Percentiles rank a stretch among this genome's conserved stretches.
phyloP scores from a whole-genome alignment of 1,140 invertebrate species.

The Coenobita brevimanus region DNA sequence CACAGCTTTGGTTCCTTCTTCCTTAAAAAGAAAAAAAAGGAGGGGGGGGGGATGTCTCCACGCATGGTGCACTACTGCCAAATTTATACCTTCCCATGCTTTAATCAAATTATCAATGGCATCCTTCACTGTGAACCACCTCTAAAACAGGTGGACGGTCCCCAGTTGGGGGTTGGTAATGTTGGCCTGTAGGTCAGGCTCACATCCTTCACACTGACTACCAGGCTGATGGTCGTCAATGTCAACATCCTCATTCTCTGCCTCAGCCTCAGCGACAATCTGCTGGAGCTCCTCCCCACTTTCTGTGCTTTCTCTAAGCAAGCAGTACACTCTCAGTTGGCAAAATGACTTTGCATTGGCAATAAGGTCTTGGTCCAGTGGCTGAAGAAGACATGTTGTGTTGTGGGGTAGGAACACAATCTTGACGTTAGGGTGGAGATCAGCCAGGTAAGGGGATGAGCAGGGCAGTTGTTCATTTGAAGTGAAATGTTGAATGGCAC shows the following conservation, averaged over 20 bases:
- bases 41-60: background rate
- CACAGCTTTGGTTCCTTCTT: no score
- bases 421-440: no score
- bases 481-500: background rate
- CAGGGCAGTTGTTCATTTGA: background rate
- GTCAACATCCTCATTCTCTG: background rate
- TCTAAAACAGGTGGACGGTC: background rate
- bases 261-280: background rate
- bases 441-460: no score
- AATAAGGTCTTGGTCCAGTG: no score
- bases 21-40: no score
- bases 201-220: background rate
- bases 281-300: no score
- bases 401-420: no score
- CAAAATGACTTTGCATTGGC: no score
- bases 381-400: no score
- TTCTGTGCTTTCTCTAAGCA: no score
- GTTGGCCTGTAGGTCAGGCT: background rate
- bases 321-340: no score
- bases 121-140: background rate
- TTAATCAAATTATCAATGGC: background rate
- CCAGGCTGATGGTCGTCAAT: background rate
- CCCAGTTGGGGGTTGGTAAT: background rate
- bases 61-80: conserved; percentile 2
- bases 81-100: background rate